Evolutionary conservation across 2,797 vertebrate species (phyloP).

Genomic region (Tapera naevia): DNA sequence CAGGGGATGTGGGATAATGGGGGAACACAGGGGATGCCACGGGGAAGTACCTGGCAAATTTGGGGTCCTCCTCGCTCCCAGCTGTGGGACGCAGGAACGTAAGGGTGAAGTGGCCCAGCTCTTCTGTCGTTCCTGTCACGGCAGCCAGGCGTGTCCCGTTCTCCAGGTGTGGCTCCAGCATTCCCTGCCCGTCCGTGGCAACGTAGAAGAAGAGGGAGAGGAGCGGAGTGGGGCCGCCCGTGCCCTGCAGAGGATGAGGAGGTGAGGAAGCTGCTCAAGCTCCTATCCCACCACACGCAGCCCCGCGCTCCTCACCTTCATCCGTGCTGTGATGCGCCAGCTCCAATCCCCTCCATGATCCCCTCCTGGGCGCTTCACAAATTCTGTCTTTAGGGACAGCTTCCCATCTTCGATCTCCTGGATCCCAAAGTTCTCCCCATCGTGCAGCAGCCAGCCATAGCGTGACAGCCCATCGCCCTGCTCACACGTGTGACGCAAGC

Average conservation of each 20-base stretch:
- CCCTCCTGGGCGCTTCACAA: constrained; percentile 89
- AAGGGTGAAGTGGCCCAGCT: constrained; percentile 90
- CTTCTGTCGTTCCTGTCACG: constrained; percentile 85
- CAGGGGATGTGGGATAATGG: too few species aligned
- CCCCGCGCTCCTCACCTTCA: constrained; percentile 76
- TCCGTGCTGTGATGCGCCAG: constrained; percentile 89
- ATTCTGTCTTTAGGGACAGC: constrained; percentile 87
- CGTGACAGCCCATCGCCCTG: constrained; percentile 85
- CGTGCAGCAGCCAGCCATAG: constrained; percentile 93
- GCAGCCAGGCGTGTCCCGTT: constrained; percentile 81
- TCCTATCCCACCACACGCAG: too few species aligned
- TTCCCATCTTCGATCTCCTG: constrained; percentile 88
- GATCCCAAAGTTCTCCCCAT: constrained; percentile 88
- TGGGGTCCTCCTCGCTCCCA: constrained; percentile 71
- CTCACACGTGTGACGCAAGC: constrained; percentile 91
- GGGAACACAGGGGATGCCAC: too few species aligned
- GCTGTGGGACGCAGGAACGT: constrained; percentile 84
- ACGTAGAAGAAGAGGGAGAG: constrained; percentile 93
- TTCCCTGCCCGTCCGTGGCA: constrained; percentile 88
- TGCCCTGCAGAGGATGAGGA: constrained; percentile 61
- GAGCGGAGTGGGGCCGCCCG: constrained; percentile 72
- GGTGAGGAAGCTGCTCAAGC: background rate
- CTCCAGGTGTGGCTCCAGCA: constrained; percentile 79
- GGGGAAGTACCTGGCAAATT: constrained; percentile 84
- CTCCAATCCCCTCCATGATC: constrained; percentile 95